Evolutionary conservation across 2,113 vertebrate genomes (phyloP).

Genomic region (Athene noctua): DNA sequence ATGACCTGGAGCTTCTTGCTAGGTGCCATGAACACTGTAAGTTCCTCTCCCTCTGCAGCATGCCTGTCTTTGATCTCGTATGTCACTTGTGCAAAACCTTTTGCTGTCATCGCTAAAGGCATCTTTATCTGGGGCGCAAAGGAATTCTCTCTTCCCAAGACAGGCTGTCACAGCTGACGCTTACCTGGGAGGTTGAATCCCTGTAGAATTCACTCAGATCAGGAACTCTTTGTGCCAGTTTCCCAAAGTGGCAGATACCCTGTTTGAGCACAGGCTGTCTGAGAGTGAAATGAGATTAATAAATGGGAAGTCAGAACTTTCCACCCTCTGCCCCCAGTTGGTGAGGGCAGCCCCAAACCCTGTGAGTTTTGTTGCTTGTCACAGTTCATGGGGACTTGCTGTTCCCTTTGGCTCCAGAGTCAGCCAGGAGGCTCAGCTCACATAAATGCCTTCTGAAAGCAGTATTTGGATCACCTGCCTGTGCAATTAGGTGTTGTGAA

Average conservation of each 20-base stretch:
- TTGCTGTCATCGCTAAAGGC: not conserved
- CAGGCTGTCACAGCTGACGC: not conserved
- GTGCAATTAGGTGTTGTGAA: not conserved
- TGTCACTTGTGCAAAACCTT: not conserved
- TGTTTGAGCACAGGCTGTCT: not conserved
- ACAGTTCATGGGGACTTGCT: not conserved
- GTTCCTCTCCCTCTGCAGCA: constrained; percentile 21
- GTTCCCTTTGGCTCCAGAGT: not conserved
- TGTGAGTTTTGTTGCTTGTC: not conserved
- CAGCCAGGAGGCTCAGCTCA: not conserved
- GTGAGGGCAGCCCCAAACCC: not conserved
- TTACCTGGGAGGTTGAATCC: not conserved
- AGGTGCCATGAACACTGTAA: constrained; percentile 89
- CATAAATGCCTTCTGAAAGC: not conserved
- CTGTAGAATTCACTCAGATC: not conserved
- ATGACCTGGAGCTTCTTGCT: constrained; percentile 87
- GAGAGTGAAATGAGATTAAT: not conserved
- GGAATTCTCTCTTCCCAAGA: not conserved
- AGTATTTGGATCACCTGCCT: not conserved
- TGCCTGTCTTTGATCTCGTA: not conserved
- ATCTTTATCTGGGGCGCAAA: not conserved
- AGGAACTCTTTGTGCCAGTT: not conserved
- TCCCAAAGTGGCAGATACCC: not conserved
- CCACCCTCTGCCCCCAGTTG: not conserved
- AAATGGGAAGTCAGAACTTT: not conserved